Percentiles rank a stretch among this genome's conserved stretches.
phyloP scores from a whole-genome alignment of 2,797 vertebrate species.

The Monodelphis domestica region DNA sequence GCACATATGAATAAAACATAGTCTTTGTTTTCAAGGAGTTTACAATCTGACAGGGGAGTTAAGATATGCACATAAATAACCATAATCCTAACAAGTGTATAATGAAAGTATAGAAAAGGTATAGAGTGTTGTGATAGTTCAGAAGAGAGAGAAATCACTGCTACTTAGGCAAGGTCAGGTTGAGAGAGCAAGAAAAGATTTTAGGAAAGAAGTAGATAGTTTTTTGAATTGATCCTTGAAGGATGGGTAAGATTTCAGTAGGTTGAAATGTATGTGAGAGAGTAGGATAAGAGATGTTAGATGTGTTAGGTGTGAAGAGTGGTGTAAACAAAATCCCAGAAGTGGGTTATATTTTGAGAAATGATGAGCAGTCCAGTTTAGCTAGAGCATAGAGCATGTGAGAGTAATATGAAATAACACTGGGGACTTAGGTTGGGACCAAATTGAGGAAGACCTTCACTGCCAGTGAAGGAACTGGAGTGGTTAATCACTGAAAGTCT shows the following conservation, averaged over 20 bases:
- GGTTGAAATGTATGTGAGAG: not conserved
- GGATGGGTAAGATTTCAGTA: not conserved
- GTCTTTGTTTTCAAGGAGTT: not conserved
- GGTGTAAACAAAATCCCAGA: not conserved
- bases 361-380: not conserved
- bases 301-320: not conserved
- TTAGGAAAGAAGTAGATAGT: not conserved
- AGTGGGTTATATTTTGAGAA: not conserved
- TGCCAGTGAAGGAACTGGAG: not conserved
- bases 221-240: not conserved
- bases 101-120: not conserved
- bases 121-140: not conserved
- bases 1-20: not conserved
- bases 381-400: not conserved
- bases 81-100: not conserved
- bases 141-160: not conserved
- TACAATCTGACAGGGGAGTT: not conserved
- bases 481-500: not conserved
- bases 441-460: not conserved
- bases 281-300: not conserved
- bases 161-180: not conserved
- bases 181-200: not conserved
- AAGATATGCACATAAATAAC: not conserved
- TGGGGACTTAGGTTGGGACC: not conserved
- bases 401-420: not conserved